Evolutionary conservation across 2,113 vertebrate species (phyloP).

Genomic region (Hepsetus odoe): DNA sequence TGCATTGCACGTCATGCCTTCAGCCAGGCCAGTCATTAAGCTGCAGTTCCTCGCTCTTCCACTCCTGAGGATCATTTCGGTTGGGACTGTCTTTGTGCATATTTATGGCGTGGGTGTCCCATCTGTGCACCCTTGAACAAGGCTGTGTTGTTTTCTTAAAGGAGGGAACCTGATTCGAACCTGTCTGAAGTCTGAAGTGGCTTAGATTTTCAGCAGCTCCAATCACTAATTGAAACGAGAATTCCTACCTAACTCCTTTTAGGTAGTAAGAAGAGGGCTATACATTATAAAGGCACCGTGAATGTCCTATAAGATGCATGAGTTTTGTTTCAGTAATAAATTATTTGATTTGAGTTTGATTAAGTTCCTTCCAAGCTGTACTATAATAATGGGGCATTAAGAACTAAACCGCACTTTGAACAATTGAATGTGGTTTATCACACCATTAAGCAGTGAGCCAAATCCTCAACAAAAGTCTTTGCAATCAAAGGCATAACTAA

Average conservation of each 20-base stretch:
- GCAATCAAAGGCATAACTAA: too few species aligned
- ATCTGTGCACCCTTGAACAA: slow-evolving; percentile 71
- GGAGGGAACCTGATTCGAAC: not conserved
- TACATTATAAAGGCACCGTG: not conserved
- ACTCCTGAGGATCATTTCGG: slow-evolving; percentile 60
- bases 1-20: slow-evolving; percentile 53
- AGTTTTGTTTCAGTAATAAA: slow-evolving; percentile 3
- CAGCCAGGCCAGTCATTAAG: slow-evolving; percentile 68
- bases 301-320: not conserved
- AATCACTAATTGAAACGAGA: not conserved
- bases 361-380: too few species aligned
- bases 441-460: too few species aligned
- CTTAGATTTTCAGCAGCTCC: not conserved
- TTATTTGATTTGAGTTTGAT: not conserved
- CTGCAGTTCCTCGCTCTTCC: slow-evolving; percentile 2
- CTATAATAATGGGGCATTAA: not conserved
- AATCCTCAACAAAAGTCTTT: too few species aligned
- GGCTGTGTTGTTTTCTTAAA: slow-evolving; percentile 61
- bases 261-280: not conserved
- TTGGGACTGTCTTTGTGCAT: slow-evolving; percentile 69
- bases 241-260: not conserved
- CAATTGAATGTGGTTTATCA: not conserved
- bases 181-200: not conserved
- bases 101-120: slow-evolving; percentile 70
- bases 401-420: not conserved